Evolutionary conservation across 1,140 invertebrate species (phyloP), one percentile per base, ranked within the genome.

Genomic region (Belonocnema kinseyi): DNA sequence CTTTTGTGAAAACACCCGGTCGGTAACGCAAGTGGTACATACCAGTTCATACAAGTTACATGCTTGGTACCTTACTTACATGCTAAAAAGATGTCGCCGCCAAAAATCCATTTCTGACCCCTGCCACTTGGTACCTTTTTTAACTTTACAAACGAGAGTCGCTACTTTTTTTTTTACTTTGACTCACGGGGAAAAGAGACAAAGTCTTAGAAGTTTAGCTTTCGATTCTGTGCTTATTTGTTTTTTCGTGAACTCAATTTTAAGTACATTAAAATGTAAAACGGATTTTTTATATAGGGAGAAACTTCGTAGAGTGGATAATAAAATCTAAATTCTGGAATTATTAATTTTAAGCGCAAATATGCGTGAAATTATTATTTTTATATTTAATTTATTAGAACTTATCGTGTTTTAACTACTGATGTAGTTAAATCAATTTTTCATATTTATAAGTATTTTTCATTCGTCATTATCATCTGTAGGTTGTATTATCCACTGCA

Each of bases 71-170:
- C 78, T 84, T 82, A 76, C 77, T 85, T 85, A 78, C 26, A 78
- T 74, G 50, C 76, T 86, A 84, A 77, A 79, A 75, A 86, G 76
- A 80, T 77, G 72, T 74, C 66, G 80, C 71, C 70, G 78, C 76
- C 78, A 77, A 80, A 83, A 85, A 88, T 87, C 75, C 79, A 83
- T 83, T 82, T 87, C 85, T 88, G 86, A 88, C 86, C 87, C 84
- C 83, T 81, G 84, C 84, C 84, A 87, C 85, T 72, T 74, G 73
- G 74, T 74, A 77, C 79, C 74, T 66, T 54, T 66, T 54, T 46
- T 73, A 40, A 40, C 2, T 53, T 74, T 54, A 46, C 61, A 72
- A 54, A 16, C 4, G 26, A 72, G 66, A 70, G 13, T 75, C 74
- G 50, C 51, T 40, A 21, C 26, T 53, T 71, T 51, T 12, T n/a